Percentiles rank a stretch among this genome's conserved stretches.
These are phyloP conservation scores for Leptestheria dahalacensis DNA, from an alignment of 1,140 invertebrate species.

Conservation along the genomic window DNA sequence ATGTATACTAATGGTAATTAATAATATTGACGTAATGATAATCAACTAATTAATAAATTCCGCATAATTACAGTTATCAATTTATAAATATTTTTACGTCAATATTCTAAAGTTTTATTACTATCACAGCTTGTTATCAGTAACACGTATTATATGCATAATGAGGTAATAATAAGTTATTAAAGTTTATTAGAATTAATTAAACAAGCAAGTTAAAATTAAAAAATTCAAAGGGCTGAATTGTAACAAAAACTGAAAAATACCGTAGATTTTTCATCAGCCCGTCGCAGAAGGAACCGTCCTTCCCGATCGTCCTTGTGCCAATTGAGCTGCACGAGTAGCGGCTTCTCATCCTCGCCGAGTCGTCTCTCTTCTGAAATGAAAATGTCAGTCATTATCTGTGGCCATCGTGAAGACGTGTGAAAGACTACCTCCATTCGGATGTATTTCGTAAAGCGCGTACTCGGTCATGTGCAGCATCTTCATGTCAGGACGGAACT, in stretches of 20 bases:
- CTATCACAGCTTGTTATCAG: no score
- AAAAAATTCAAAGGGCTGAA: no score
- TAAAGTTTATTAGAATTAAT: not conserved
- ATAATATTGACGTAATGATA: no score
- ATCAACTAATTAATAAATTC: no score
- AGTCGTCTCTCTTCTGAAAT: constrained; percentile 73
- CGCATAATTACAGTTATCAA: no score
- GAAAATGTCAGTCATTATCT: constrained; percentile 8
- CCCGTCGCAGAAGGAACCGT: constrained; percentile 78
- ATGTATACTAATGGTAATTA: no score
- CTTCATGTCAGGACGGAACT: constrained; percentile 97
- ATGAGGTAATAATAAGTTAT: not conserved
- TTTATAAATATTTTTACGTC: no score
- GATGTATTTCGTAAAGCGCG: constrained; percentile 92
- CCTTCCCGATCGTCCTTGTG: constrained; percentile 96
- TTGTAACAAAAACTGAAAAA: constrained; percentile 14
- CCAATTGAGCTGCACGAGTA: constrained; percentile 98
- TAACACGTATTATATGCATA: not conserved
- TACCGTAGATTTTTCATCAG: constrained; percentile 49
- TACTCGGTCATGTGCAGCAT: constrained; percentile 94
- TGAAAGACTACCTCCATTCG: constrained; percentile 55
- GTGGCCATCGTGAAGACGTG: not conserved
- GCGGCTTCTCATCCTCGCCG: constrained; percentile 75
- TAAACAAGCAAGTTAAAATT: no score
- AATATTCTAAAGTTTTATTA: no score